These are phyloP conservation scores for Zaprionus vittiger DNA, from an alignment of 1,140 invertebrate species.

Conservation along the genomic window DNA sequence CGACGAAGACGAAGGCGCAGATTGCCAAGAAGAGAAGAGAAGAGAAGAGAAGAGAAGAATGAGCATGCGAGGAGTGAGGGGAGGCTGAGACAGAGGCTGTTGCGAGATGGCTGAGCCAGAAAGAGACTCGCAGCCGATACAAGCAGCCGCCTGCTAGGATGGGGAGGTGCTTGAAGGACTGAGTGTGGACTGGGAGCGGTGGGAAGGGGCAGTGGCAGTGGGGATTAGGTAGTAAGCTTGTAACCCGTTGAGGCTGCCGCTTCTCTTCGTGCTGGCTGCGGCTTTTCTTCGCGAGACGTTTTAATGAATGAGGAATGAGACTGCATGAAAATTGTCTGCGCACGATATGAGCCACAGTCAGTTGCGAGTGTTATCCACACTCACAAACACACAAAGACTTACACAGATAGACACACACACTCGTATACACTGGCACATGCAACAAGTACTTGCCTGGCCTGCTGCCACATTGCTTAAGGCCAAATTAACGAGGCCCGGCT, in stretches of 20 bases:
- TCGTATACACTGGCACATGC: neutral
- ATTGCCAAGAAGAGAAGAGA: neutral
- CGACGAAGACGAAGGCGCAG: conserved; percentile 10
- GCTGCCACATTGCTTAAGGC: conserved; percentile 4
- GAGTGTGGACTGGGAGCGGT: neutral
- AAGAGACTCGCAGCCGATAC: neutral
- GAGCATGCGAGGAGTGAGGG: neutral
- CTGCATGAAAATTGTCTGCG: conserved; percentile 67
- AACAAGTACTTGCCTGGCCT: neutral
- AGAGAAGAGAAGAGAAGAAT: neutral
- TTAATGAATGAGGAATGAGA: conserved; percentile 76
- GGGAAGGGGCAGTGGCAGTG: neutral
- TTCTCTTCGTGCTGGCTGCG: neutral
- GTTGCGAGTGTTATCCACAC: conserved; percentile 1
- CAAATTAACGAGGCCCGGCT: conserved; percentile 6
- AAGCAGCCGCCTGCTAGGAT: conserved; percentile 6
- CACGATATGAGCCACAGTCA: conserved; percentile 44
- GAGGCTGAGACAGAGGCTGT: neutral
- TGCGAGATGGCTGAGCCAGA: neutral
- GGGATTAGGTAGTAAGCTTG: neutral
- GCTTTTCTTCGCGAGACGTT: conserved; percentile 21
- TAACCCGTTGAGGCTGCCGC: neutral
- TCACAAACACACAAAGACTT: neutral
- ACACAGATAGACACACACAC: neutral
- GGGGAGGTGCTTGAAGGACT: neutral